Evolutionary conservation across 1,140 invertebrate species (phyloP).

Genomic region (Platyscapa corneri): DNA sequence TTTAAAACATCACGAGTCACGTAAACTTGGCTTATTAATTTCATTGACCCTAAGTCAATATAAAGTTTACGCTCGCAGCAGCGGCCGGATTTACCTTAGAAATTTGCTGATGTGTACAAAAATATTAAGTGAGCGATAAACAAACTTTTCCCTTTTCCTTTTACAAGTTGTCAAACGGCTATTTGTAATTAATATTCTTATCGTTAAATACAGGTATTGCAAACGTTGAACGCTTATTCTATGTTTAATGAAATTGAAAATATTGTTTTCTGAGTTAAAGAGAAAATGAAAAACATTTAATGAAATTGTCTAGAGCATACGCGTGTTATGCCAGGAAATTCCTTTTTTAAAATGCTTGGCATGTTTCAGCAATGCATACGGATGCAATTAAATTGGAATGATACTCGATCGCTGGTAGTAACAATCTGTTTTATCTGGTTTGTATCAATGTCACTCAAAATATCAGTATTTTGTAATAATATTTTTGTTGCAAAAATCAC

Average conservation of each 20-base stretch:
- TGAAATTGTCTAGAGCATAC: neutral
- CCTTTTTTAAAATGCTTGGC: neutral
- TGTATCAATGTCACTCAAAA: neutral
- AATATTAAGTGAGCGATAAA: neutral
- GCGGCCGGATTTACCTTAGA: slow-evolving; percentile 7
- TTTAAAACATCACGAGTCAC: neutral
- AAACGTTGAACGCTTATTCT: neutral
- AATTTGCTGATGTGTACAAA: slow-evolving; percentile 15
- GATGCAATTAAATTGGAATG: neutral
- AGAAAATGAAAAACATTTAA: neutral
- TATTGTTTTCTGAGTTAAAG: too few species aligned
- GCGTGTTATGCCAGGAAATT: neutral
- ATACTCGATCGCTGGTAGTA: neutral
- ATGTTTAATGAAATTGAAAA: neutral
- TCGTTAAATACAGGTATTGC: neutral
- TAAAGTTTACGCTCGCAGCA: neutral
- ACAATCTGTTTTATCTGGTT: neutral
- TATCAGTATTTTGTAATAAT: neutral
- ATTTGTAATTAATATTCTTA: slow-evolving; percentile 6
- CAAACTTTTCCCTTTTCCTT: slow-evolving; percentile 34
- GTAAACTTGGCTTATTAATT: slow-evolving; percentile 26
- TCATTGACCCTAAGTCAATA: neutral
- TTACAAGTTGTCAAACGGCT: neutral
- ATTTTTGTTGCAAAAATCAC: too few species aligned
- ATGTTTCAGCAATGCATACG: neutral